Evolutionary conservation across 2,888 invertebrate genomes (phyloP).

Genomic region (Catocala nupta): DNA sequence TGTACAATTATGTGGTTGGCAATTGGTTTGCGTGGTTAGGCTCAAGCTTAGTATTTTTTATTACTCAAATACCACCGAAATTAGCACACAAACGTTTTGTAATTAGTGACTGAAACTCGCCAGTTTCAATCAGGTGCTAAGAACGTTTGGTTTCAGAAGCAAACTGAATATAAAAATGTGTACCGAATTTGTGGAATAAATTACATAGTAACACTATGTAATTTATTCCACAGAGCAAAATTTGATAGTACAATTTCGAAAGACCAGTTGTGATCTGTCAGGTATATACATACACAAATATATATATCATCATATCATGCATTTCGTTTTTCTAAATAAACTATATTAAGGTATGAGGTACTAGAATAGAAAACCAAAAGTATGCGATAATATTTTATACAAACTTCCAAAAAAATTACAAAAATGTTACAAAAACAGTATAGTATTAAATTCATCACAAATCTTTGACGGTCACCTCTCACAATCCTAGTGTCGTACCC

Average conservation of each 20-base stretch:
- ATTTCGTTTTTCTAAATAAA: no score
- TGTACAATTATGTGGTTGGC: slow-evolving; percentile 46
- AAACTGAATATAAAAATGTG: no score
- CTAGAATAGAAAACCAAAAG: slow-evolving; percentile 3
- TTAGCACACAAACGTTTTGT: slow-evolving; percentile 10
- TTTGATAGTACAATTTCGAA: no score
- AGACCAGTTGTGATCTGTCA: background rate
- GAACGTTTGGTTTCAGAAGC: no score
- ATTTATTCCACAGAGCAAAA: no score
- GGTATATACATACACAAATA: no score
- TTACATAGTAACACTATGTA: no score
- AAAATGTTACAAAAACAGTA: slow-evolving; percentile 45
- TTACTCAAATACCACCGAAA: slow-evolving; percentile 1
- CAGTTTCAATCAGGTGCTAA: no score
- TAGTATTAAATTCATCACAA: slow-evolving; percentile 38
- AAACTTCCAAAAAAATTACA: slow-evolving; percentile 42
- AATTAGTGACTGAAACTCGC: background rate
- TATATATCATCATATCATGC: no score
- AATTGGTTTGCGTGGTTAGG: slow-evolving; percentile 37
- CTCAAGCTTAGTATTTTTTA: background rate
- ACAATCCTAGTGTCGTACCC: slow-evolving; percentile 29
- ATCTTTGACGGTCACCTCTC: slow-evolving; percentile 37
- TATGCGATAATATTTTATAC: slow-evolving; percentile 41
- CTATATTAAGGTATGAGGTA: no score
- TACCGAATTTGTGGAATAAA: no score